Base-by-base conservation (phyloP, 2,113 vertebrate species). In the Orycteropus afer region DNA sequence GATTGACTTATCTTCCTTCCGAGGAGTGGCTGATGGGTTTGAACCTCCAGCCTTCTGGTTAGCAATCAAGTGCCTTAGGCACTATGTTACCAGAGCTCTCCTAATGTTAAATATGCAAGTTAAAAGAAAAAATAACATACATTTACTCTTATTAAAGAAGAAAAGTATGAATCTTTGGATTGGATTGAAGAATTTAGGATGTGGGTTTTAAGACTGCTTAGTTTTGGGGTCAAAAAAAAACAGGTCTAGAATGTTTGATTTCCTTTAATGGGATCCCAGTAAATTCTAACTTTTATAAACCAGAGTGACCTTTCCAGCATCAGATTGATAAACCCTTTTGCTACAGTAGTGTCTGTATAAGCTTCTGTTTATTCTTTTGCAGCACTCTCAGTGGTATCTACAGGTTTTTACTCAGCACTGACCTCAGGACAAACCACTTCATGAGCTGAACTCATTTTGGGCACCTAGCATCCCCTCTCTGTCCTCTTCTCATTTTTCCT, bases 81-180 rank as follows among this genome's bases (percentile, higher is more conserved):
- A n/a, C n/a, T n/a, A n/a, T n/a, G n/a, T n/a, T n/a, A n/a, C n/a
- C n/a, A n/a, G n/a, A n/a, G n/a, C n/a, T n/a, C n/a, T n/a, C n/a
- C n/a, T n/a, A n/a, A n/a, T n/a, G n/a, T n/a, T n/a, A n/a, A n/a
- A n/a, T n/a, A n/a, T n/a, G n/a, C 17, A 90, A 96, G 79, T 92
- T 93, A 80, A 87, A 96, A 95, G 18, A 90, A 77, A 97, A 96
- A 81, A 57, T 90, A 90, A 90, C 5, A 63, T 37, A 65, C 22
- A 93, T 88, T 92, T 77, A 79, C 67, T 81, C n/a, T 89, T 90
- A 95, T 87, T 97, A 96, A 96, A 96, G 90, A 95, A 65, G 15
- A 23, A 79, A 97, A 97, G 2, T 47, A 79, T 86, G 51, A 83
- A 89, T 80, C 59, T 42, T 95, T 81, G 57, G 49, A 47, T 13